These are phyloP conservation scores for Paracyclopina nana DNA, from an alignment of 1,140 invertebrate genomes.

Conservation along the genomic window DNA sequence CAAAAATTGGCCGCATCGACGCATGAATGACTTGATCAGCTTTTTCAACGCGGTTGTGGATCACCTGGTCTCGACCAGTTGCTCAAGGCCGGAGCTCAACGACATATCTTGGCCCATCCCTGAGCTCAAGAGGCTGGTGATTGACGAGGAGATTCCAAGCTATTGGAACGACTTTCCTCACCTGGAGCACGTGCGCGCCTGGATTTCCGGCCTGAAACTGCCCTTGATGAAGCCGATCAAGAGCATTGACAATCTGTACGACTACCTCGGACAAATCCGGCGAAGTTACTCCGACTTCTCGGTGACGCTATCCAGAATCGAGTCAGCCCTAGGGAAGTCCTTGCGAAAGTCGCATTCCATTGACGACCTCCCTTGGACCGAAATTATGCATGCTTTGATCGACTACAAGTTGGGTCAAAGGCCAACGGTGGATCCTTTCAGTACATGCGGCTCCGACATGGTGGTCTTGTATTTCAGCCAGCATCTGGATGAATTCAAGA, in stretches of 20 bases:
- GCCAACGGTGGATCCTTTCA: background rate
- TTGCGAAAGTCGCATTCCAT: background rate
- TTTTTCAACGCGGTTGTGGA: conserved; percentile 8
- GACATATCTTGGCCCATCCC: conserved; percentile 9
- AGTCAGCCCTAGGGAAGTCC: background rate
- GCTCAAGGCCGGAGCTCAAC: background rate
- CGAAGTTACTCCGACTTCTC: background rate
- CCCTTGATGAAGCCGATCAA: background rate
- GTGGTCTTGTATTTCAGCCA: background rate
- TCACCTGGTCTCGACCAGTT: background rate
- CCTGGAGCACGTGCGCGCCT: background rate
- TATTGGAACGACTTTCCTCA: conserved; percentile 5
- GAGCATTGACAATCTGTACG: background rate
- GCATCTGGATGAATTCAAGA: background rate
- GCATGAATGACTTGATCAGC: background rate
- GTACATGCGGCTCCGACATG: background rate
- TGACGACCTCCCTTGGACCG: background rate
- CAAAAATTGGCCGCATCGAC: background rate
- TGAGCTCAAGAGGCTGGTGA: background rate
- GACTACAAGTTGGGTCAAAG: background rate
- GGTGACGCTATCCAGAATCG: background rate
- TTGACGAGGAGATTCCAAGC: background rate
- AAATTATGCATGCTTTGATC: conserved; percentile 1
- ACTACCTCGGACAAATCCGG: background rate
- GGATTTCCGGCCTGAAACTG: background rate